Percentiles rank a stretch among this genome's conserved stretches.
Conservation (phyloP, 2,113 vertebrate species). For the Takifugu flavidus region DNA sequence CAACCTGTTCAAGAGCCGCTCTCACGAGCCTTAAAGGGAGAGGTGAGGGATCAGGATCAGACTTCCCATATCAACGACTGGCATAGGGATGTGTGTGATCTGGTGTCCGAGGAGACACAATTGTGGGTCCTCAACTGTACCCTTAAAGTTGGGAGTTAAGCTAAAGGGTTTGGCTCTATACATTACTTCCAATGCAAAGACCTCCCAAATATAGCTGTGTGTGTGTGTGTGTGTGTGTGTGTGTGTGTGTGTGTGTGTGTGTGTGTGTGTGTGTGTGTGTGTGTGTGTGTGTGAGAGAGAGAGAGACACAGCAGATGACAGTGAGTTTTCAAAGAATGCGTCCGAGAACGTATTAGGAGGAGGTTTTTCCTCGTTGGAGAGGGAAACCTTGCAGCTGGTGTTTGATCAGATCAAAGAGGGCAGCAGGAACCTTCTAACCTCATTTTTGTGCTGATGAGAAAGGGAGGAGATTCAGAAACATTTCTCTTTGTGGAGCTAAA, state of each 20-base stretch:
- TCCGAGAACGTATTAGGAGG: slow-evolving; percentile 37
- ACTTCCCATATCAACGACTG: too few relatives aligned
- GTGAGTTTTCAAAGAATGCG: slow-evolving; percentile 28
- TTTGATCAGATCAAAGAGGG: slow-evolving; percentile 36
- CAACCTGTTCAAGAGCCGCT: too few relatives aligned
- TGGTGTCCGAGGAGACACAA: too few relatives aligned
- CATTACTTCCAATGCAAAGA: too few relatives aligned
- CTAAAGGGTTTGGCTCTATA: too few relatives aligned
- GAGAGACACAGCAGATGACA: slow-evolving; percentile 13
- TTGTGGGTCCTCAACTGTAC: too few relatives aligned
- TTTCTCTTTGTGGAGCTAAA: slow-evolving; percentile 31
- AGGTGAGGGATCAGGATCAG: too few relatives aligned
- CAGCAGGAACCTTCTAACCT: slow-evolving; percentile 24
- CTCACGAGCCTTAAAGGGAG: too few relatives aligned
- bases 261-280: background rate
- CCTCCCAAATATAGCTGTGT: too few relatives aligned
- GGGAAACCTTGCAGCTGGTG: slow-evolving; percentile 19
- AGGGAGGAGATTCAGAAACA: slow-evolving; percentile 29
- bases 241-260: background rate
- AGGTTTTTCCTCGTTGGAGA: slow-evolving; percentile 28
- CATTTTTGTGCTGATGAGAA: slow-evolving; percentile 40
- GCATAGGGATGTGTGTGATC: too few relatives aligned
- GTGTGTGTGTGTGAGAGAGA: background rate
- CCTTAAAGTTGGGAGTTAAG: too few relatives aligned
- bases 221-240: background rate